Conservation (phyloP, 2,888 invertebrate species). For the Caenorhabditis japonica region DNA sequence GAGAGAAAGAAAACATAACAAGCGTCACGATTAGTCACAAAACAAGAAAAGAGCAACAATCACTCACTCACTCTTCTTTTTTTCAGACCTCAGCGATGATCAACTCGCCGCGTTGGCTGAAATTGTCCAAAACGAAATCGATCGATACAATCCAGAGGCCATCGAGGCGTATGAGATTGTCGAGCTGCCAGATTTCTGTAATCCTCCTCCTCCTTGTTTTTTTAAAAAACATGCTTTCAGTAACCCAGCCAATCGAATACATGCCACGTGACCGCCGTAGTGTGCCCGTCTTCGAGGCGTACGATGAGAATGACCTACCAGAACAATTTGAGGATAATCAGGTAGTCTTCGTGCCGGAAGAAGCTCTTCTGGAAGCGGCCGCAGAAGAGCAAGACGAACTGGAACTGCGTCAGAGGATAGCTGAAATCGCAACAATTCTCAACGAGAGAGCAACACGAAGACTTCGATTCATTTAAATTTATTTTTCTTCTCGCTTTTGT, state of each 20-base stretch:
- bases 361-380: conserved; percentile 51
- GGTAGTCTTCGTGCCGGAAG: conserved; percentile 56
- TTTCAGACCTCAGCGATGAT: conserved; percentile 57
- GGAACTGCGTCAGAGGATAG: conserved; percentile 62
- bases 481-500: background rate
- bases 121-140: conserved; percentile 60
- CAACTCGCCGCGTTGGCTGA: conserved; percentile 58
- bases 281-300: conserved; percentile 37
- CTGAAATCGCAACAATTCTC: conserved; percentile 66
- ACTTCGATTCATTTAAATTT: conserved; percentile 38
- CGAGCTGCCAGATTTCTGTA: conserved; percentile 57
- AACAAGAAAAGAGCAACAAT: background rate
- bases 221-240: too few relatives aligned
- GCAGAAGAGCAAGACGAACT: conserved; percentile 62
- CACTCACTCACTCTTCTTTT: background rate
- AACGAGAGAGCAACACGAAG: conserved; percentile 63
- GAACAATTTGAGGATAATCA: conserved; percentile 34
- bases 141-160: conserved; percentile 49
- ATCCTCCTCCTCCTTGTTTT: too few relatives aligned
- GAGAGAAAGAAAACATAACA: too few relatives aligned
- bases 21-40: too few relatives aligned
- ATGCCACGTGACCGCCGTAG: conserved; percentile 49
- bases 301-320: conserved; percentile 31
- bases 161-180: conserved; percentile 58
- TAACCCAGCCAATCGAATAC: conserved; percentile 35